Evolutionary conservation across 2,113 vertebrate species (phyloP).

Genomic region (Pristiophorus japonicus): DNA sequence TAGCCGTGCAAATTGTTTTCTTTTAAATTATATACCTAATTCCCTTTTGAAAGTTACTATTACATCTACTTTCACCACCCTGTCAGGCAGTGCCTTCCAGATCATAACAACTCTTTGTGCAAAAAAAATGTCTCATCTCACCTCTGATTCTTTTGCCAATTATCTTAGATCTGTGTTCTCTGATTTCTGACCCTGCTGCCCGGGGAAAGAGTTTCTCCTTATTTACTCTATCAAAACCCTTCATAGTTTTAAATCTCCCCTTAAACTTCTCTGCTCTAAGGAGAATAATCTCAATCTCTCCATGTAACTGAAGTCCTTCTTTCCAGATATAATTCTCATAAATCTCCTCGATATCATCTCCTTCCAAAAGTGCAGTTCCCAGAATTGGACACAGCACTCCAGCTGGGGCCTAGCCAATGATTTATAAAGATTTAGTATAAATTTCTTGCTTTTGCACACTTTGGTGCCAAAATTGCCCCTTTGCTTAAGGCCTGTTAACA

Average conservation of each 20-base stretch:
- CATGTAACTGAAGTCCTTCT: not conserved
- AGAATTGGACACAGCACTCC: not conserved
- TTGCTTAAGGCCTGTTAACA: too few species aligned
- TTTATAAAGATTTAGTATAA: not conserved
- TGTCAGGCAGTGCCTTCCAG: not conserved
- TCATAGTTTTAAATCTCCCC: not conserved
- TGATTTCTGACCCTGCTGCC: not conserved
- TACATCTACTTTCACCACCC: not conserved
- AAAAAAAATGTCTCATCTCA: not conserved
- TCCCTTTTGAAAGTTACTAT: not conserved
- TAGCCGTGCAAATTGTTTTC: too few species aligned
- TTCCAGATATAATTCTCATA: not conserved
- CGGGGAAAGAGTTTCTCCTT: not conserved
- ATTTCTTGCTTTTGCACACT: not conserved
- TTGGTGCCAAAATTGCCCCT: too few species aligned
- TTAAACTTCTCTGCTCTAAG: not conserved
- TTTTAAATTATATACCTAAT: not conserved
- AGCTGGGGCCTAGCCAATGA: not conserved
- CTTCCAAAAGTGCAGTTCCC: not conserved
- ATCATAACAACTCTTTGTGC: not conserved
- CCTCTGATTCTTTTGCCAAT: not conserved
- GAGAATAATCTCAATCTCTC: not conserved
- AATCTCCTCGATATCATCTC: not conserved
- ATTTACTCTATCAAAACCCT: not conserved
- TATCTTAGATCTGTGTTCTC: not conserved